Percentiles rank a stretch among this genome's conserved stretches.
Evolutionary conservation across 2,888 invertebrate species (phyloP).

Genomic region (Amaurobius ferox): DNA sequence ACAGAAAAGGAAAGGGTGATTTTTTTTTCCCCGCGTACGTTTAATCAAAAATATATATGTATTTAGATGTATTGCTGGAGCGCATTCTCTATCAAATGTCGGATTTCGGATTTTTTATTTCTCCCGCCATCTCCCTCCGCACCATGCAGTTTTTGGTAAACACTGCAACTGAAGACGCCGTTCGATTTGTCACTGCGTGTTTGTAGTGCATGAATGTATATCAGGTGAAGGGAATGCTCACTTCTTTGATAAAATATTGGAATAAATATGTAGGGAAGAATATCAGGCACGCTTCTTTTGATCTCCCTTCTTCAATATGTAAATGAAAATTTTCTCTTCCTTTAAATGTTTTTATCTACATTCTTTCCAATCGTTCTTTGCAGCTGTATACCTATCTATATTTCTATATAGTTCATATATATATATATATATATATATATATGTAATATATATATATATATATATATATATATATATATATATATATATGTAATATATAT

Average conservation of each 20-base stretch:
- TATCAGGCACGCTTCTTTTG: neutral
- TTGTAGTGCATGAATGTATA: neutral
- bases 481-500: no score
- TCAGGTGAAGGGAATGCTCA: neutral
- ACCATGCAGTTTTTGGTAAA: neutral
- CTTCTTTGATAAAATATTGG: constrained; percentile 10
- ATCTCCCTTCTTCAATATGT: constrained; percentile 1
- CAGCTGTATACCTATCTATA: no score
- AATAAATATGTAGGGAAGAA: neutral
- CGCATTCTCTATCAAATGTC: constrained; percentile 18
- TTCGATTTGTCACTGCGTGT: constrained; percentile 13
- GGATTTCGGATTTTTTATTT: constrained; percentile 3
- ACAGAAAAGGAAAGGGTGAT: neutral
- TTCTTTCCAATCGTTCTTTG: no score
- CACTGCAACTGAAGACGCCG: neutral
- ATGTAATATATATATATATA: no score
- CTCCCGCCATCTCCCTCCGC: neutral
- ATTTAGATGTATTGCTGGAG: constrained; percentile 26
- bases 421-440: no score
- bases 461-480: no score
- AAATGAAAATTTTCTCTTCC: neutral
- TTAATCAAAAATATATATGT: constrained; percentile 59
- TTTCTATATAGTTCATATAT: no score
- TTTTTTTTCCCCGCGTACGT: constrained; percentile 16
- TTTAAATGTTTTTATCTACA: no score